Base-by-base conservation (phyloP, 2,888 invertebrate species). In the Caenorhabditis auriculariae region DNA sequence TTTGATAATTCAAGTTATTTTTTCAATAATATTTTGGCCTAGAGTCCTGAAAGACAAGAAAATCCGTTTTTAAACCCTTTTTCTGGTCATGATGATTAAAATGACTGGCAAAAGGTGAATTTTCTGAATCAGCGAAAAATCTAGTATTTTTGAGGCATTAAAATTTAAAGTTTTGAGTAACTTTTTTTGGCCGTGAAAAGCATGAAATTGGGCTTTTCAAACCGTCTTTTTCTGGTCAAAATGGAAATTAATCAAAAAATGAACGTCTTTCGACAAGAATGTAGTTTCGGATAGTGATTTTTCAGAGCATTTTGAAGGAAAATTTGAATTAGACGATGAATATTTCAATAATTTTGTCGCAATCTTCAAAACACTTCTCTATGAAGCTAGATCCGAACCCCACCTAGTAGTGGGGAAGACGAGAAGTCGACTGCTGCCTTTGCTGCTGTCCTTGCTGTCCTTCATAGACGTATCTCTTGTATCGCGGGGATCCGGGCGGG, bases 331-430 rank as follows among this genome's bases (percentile, higher is more conserved):
- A 43, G 61, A 45, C 7, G 61, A 54, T 17, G 61, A 39, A 28
- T 56, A 56, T 35, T 57, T 61, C 23, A 57, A 57, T 37, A 60
- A 60, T 45, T n/a, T n/a, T n/a, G n/a, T n/a, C n/a, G n/a, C n/a
- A n/a, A n/a, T n/a, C n/a, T n/a, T n/a, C n/a, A n/a, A n/a, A n/a
- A n/a, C n/a, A n/a, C n/a, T n/a, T n/a, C n/a, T n/a, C n/a, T n/a
- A n/a, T n/a, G n/a, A n/a, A n/a, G n/a, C n/a, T n/a, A n/a, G n/a
- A n/a, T n/a, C n/a, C n/a, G n/a, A n/a, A n/a, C 35, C 43, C 7
- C 6, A 65, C 60, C 60, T 68, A 68, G 68, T 65, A 65, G 54
- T 68, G 59, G 68, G 68, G 58, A 68, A 68, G 65, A 64, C 61
- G 68, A 67, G 60, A 29, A 54, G 59, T 1, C 60, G 60, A 26